These are phyloP conservation scores for Drosophila cyrtoloma DNA, from an alignment of 2,888 invertebrate species.

Conservation along the genomic window DNA sequence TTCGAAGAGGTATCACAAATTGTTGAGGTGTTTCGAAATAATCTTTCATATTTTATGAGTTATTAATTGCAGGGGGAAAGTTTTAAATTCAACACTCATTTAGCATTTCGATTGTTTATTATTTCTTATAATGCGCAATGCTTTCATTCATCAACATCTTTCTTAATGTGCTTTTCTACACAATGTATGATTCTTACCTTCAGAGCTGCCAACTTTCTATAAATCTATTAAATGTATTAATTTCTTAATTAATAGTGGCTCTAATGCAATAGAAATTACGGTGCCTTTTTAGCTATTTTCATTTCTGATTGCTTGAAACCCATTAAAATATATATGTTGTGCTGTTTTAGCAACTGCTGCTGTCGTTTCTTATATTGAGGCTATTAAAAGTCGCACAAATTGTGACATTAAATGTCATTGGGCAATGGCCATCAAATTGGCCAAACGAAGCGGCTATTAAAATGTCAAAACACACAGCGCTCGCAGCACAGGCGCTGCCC, in stretches of 20 bases:
- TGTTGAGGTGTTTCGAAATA: background rate
- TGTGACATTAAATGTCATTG: constrained; percentile 74
- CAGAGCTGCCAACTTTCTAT: background rate
- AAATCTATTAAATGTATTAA: background rate
- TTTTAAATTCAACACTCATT: background rate
- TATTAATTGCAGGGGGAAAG: constrained; percentile 3
- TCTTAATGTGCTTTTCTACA: background rate
- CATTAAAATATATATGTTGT: background rate
- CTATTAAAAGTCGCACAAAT: constrained; percentile 66
- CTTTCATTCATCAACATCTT: background rate
- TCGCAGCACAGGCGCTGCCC: constrained; percentile 51
- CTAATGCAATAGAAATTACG: background rate
- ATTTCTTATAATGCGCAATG: background rate
- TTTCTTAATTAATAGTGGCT: background rate
- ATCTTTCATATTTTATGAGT: constrained; percentile 1
- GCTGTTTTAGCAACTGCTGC: background rate
- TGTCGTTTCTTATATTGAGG: constrained; percentile 8
- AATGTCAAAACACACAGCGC: constrained; percentile 72
- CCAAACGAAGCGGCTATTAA: constrained; percentile 68
- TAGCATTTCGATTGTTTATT: background rate
- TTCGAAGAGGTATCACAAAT: background rate
- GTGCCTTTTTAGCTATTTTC: background rate
- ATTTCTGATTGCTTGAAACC: background rate
- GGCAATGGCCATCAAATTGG: constrained; percentile 59
- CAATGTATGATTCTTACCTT: background rate